A percentile compares a stretch with the other conserved stretches of the same genome.
phyloP scores from a whole-genome alignment of 2,888 invertebrate species.

The Lepidonotus clava region DNA sequence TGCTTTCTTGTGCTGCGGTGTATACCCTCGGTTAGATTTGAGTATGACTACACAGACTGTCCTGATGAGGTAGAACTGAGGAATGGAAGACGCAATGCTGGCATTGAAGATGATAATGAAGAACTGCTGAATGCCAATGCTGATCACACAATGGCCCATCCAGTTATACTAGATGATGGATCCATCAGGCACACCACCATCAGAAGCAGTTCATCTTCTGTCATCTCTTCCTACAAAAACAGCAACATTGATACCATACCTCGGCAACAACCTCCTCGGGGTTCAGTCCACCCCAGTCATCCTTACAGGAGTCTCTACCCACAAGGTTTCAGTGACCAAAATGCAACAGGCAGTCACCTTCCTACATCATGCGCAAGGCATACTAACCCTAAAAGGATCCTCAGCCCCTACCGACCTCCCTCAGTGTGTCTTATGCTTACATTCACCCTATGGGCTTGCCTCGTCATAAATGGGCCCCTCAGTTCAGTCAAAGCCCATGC shows the following conservation, averaged over 20 bases:
- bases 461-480: slow-evolving; percentile 59
- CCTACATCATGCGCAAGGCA: background rate
- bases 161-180: slow-evolving; percentile 60
- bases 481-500: slow-evolving; percentile 58
- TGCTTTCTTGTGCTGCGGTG: slow-evolving; percentile 58
- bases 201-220: no score
- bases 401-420: background rate
- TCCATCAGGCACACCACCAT: slow-evolving; percentile 53
- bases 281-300: background rate
- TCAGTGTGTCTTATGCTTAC: slow-evolving; percentile 37
- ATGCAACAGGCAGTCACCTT: background rate
- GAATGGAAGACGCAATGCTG: background rate
- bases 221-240: background rate
- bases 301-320: background rate
- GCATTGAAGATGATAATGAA: slow-evolving; percentile 14
- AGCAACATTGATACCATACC: background rate
- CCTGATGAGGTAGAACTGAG: background rate
- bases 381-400: background rate
- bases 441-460: slow-evolving; percentile 60
- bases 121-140: background rate
- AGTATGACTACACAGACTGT: slow-evolving; percentile 52
- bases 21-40: background rate
- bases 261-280: background rate
- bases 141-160: background rate
- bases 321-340: background rate